A percentile compares a stretch with the other conserved stretches of the same genome.
phyloP scores from a whole-genome alignment of 2,113 vertebrate genomes.

The Tor tambroides region DNA sequence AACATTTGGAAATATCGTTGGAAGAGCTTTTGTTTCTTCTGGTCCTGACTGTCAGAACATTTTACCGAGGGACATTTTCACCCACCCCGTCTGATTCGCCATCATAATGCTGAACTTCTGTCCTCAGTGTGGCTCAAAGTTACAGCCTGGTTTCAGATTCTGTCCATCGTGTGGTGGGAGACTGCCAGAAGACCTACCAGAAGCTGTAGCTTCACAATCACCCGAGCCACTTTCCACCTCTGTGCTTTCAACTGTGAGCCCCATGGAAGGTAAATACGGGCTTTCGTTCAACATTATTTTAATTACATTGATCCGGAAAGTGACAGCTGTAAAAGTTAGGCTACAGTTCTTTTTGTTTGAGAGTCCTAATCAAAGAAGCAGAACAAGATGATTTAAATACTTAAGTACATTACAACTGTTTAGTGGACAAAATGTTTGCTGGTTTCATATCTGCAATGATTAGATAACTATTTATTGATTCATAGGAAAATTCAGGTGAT shows the following conservation, averaged over 20 bases:
- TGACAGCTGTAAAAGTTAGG: background rate
- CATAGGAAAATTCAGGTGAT: background rate
- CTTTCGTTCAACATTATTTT: background rate
- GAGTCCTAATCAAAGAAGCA: background rate
- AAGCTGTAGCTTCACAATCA: background rate
- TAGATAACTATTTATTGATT: background rate
- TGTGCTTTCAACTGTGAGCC: background rate
- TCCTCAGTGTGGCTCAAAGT: conserved; percentile 81
- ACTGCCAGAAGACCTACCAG: conserved; percentile 66
- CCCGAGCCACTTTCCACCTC: background rate
- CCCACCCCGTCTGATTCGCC: background rate
- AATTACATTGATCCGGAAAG: background rate
- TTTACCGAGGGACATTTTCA: background rate
- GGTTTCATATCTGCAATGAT: background rate
- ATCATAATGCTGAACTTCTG: conserved; percentile 80
- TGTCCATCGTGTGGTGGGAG: conserved; percentile 84
- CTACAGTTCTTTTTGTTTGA: background rate
- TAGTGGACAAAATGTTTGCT: background rate
- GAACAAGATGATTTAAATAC: background rate
- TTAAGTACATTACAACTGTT: background rate
- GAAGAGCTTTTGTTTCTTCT: background rate
- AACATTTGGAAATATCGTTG: background rate
- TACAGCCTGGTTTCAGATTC: conserved; percentile 80
- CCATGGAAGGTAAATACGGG: background rate
- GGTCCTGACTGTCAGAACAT: background rate